Evolutionary conservation across 35 echinoderm and acorn worm species (phyloP).

Genomic region (Apostichopus japonicus): DNA sequence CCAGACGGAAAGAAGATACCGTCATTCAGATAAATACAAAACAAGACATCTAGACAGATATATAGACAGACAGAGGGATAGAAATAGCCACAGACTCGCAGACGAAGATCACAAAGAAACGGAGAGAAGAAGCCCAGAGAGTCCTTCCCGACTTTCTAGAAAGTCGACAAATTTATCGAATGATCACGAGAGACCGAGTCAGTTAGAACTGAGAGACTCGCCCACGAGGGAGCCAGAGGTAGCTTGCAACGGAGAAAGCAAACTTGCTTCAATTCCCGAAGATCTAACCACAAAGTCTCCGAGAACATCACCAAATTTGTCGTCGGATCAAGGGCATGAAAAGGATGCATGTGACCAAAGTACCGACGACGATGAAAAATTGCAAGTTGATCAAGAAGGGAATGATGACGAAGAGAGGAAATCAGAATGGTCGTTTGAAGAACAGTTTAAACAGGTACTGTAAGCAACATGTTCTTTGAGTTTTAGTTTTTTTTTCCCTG

Average conservation of each 20-base stretch:
- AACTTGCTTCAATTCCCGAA: constrained; percentile 14
- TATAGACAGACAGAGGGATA: constrained; percentile 13
- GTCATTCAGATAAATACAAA: constrained; percentile 13
- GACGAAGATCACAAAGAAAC: constrained; percentile 18
- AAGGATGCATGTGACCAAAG: constrained; percentile 23
- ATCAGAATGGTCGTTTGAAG: constrained; percentile 41
- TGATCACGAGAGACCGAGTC: not conserved
- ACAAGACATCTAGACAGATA: constrained; percentile 19
- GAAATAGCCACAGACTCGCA: not conserved
- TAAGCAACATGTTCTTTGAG: not conserved
- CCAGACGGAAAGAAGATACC: not conserved
- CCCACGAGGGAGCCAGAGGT: not conserved
- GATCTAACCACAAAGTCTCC: not conserved
- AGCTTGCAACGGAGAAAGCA: not conserved
- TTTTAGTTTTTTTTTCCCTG: not conserved
- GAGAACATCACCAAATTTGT: not conserved
- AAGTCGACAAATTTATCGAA: not conserved
- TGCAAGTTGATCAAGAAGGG: constrained; percentile 1
- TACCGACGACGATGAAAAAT: constrained; percentile 15
- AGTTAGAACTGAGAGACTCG: constrained; percentile 11
- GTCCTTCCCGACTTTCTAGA: not conserved
- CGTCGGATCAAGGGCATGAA: not conserved
- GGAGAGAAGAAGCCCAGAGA: not conserved
- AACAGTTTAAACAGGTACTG: constrained; percentile 35
- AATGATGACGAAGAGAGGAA: constrained; percentile 9